Base-by-base conservation (phyloP, 2,888 invertebrate species). In the Trichogramma dendrolimi region DNA sequence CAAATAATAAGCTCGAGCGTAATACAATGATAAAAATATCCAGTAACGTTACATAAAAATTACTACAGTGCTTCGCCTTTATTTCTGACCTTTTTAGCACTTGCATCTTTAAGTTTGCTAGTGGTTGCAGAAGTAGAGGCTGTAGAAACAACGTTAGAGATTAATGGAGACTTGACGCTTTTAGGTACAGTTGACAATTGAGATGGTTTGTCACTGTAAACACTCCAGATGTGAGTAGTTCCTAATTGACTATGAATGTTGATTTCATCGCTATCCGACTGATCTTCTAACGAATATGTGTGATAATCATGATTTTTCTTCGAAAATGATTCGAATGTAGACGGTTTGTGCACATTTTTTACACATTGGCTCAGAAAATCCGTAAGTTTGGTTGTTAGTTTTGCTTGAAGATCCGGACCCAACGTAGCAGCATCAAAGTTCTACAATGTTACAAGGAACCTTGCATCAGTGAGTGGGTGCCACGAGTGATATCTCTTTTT, bases 211-310 rank as follows among this genome's bases (percentile, higher is more conserved):
- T 76, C 72, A 60, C 67, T 73, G 72, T 74, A 73, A 59, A 71
- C 70, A 63, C 63, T 72, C 76, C 77, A 77, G 65, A 72, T 71
- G 64, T 74, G 73, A 62, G 70, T 60, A 46, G 66, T 55, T 47
- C 70, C 64, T 71, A 72, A 65, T 68, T 71, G 68, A 71, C 68
- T 69, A 72, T 72, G 27, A 70, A 72, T 75, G 52, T 72, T 74
- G 69, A 71, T 71, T 64, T 77, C 77, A 57, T 76, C 77, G 68
- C 75, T 76, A 63, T 76, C 76, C 66, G 75, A 77, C 68, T 75
- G 76, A 71, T 77, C 74, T 63, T 77, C 75, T 66, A 75, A 73
- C 4, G 27, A 27, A 27, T 27, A 27, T 10, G 43, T 66, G 72
- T 74, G 66, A 76, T 70, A 68, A 70, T 74, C 73, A 56, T 73